These are phyloP conservation scores for Ammospiza maritima DNA, from an alignment of 2,797 vertebrate species.

Conservation along the genomic window DNA sequence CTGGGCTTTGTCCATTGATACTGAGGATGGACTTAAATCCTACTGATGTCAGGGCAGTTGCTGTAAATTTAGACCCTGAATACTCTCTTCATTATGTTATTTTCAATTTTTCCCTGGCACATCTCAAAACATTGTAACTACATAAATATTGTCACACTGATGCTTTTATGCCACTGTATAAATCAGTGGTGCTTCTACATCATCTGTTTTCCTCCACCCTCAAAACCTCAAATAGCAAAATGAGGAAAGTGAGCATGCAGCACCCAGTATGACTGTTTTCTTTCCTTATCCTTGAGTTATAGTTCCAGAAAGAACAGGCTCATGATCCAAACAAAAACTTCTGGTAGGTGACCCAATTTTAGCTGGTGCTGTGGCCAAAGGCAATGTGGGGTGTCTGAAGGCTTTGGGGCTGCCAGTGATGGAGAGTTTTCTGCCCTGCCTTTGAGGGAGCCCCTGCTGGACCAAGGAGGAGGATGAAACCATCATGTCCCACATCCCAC, in stretches of 20 bases:
- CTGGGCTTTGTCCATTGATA: neutral
- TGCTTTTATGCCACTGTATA: neutral
- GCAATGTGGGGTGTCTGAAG: neutral
- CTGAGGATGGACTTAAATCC: neutral
- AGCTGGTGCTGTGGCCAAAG: neutral
- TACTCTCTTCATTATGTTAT: neutral
- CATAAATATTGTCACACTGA: neutral
- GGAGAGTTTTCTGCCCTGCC: neutral
- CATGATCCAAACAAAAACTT: neutral
- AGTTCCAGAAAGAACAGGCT: neutral
- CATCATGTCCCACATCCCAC: too few species aligned
- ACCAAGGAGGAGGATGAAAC: neutral
- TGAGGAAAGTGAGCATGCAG: neutral
- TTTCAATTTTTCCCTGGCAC: neutral
- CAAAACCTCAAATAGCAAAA: fast-evolving
- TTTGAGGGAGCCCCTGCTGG: neutral
- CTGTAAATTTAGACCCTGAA: neutral
- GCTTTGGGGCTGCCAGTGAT: neutral
- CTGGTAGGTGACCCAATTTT: neutral
- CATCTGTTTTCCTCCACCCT: neutral
- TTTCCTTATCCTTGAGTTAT: neutral
- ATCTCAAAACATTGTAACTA: neutral
- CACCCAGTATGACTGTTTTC: neutral
- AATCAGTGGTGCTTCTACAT: neutral
- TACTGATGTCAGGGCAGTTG: neutral